Evolutionary conservation across 2,113 vertebrate genomes (phyloP).

Genomic region (Azemiops feae): DNA sequence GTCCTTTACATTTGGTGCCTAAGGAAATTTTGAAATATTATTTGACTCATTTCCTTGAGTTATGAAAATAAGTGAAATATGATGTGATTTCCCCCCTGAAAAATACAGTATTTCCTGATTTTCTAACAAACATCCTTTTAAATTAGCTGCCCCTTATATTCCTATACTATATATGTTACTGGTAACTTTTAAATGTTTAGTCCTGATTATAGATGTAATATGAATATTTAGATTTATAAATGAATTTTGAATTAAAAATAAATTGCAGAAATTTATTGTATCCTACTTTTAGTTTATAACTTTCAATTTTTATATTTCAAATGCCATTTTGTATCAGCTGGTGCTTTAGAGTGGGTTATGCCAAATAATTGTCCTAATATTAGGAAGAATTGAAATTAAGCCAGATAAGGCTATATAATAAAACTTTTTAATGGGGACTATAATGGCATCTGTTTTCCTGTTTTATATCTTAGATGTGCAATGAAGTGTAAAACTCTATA

Average conservation of each 20-base stretch:
- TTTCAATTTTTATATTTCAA: constrained; percentile 13
- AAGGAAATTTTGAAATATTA: not conserved
- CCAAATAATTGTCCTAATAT: not conserved
- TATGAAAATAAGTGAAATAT: not conserved
- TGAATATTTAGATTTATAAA: not conserved
- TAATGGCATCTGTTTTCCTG: not conserved
- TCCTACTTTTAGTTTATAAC: not conserved
- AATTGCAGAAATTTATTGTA: not conserved
- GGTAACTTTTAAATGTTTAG: not conserved
- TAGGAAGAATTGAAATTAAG: constrained; percentile 17
- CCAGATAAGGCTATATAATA: not conserved
- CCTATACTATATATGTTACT: not conserved
- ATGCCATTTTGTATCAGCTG: constrained; percentile 29
- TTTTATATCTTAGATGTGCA: not conserved
- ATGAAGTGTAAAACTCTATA: not conserved
- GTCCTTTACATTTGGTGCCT: not conserved
- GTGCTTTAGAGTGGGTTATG: constrained; percentile 46
- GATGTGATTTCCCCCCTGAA: not conserved
- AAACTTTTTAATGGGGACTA: not conserved
- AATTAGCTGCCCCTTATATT: not conserved
- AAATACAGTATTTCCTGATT: not conserved
- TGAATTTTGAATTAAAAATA: not conserved
- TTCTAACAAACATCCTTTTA: not conserved
- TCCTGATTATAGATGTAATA: not conserved
- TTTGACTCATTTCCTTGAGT: not conserved